These are phyloP conservation scores for Glomeris maerens DNA, from an alignment of 1,140 invertebrate genomes.

Conservation along the genomic window DNA sequence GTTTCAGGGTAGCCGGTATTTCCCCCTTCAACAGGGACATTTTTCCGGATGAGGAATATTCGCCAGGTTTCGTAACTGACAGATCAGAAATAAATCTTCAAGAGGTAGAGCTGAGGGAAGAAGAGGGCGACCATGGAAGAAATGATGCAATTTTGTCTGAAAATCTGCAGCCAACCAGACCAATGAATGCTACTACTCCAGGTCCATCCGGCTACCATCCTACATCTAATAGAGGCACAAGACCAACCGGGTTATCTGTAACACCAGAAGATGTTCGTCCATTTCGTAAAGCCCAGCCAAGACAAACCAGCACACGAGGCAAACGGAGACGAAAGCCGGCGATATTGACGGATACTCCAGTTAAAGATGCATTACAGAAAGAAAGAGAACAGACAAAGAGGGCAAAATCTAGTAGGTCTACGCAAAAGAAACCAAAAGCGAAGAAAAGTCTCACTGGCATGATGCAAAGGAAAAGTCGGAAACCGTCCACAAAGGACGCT, in stretches of 20 bases:
- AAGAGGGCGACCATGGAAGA: background rate
- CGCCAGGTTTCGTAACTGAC: constrained; percentile 12
- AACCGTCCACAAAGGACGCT: no score
- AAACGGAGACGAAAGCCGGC: background rate
- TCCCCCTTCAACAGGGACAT: constrained; percentile 17
- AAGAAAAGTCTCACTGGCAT: background rate
- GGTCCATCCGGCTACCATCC: background rate
- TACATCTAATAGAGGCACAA: no score
- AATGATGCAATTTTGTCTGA: background rate
- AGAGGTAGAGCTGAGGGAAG: background rate
- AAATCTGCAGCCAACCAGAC: background rate
- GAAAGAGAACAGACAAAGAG: background rate
- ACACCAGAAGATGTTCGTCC: no score
- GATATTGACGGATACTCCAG: background rate
- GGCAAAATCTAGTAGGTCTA: background rate
- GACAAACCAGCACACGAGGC: background rate
- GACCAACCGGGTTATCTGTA: no score
- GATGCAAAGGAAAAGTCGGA: no score
- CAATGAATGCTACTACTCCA: background rate
- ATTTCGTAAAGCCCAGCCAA: no score
- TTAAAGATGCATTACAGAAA: background rate
- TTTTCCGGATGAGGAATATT: constrained; percentile 20
- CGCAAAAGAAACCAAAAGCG: background rate
- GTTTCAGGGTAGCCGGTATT: constrained; percentile 20
- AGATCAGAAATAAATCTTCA: background rate